A percentile compares a stretch with the other conserved stretches of the same genome.
Conservation (phyloP, 92 coral and sea anemone species). For the Parazoanthus swiftii region DNA sequence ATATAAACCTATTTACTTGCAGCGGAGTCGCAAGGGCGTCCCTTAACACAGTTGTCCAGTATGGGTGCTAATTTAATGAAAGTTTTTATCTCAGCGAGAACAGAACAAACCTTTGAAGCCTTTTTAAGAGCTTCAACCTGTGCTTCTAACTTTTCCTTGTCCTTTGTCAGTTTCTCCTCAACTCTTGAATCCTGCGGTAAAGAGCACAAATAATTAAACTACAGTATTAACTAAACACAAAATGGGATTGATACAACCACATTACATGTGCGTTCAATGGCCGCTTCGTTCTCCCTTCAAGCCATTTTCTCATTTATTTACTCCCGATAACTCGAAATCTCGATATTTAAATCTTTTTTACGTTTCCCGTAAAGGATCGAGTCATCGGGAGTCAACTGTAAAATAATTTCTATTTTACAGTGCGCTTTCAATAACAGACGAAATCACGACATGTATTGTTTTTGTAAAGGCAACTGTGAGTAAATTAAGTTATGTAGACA, state of each 20-base stretch:
- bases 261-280: too few species aligned
- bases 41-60: background rate
- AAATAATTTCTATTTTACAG: too few species aligned
- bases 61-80: background rate
- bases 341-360: too few species aligned
- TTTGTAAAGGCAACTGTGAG: background rate
- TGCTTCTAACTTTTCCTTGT: slow-evolving; percentile 83
- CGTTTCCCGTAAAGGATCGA: too few species aligned
- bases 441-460: too few species aligned
- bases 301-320: too few species aligned
- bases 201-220: background rate
- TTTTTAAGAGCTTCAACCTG: slow-evolving; percentile 96
- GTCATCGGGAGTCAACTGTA: too few species aligned
- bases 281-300: too few species aligned
- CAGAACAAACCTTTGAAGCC: slow-evolving; percentile 76
- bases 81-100: background rate
- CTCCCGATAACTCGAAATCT: too few species aligned
- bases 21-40: background rate
- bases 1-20: background rate
- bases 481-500: background rate
- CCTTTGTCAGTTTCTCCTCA: slow-evolving; percentile 80
- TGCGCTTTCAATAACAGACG: background rate
- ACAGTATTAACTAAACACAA: background rate
- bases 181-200: slow-evolving; percentile 73
- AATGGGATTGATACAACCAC: too few species aligned